Percentiles rank a stretch among this genome's conserved stretches.
Evolutionary conservation across 2,888 invertebrate genomes (phyloP).

Genomic region (Actias luna): DNA sequence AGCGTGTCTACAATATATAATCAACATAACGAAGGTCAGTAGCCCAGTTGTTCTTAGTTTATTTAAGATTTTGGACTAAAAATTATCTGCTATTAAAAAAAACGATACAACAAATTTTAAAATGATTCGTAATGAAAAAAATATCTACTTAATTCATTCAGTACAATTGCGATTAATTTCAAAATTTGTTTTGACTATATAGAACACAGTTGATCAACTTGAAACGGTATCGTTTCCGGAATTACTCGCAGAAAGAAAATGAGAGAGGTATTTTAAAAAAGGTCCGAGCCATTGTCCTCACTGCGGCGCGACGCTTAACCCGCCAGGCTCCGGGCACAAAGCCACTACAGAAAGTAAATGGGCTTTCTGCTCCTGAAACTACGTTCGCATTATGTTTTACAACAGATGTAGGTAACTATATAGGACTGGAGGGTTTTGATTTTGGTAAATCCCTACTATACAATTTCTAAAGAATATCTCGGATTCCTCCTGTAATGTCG

Average conservation of each 20-base stretch:
- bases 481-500: neutral
- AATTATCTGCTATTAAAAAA: neutral
- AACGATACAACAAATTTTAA: neutral
- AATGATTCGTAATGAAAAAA: neutral
- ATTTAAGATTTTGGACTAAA: neutral
- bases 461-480: neutral
- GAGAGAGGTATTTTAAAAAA: slow-evolving; percentile 63
- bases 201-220: slow-evolving; percentile 48
- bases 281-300: slow-evolving; percentile 61
- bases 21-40: no score
- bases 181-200: slow-evolving; percentile 38
- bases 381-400: slow-evolving; percentile 60
- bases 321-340: slow-evolving; percentile 62
- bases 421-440: slow-evolving; percentile 25
- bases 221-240: slow-evolving; percentile 53
- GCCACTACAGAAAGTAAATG: slow-evolving; percentile 73
- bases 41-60: neutral
- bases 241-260: slow-evolving; percentile 50
- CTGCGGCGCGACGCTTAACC: slow-evolving; percentile 65
- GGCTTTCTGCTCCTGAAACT: slow-evolving; percentile 66
- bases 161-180: slow-evolving; percentile 14
- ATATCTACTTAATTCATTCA: neutral
- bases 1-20: no score
- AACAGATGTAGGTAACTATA: slow-evolving; percentile 37
- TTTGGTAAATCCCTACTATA: neutral